A percentile compares a stretch with the other conserved stretches of the same genome.
Conservation (phyloP, 2,113 vertebrate genomes). For the Axis porcinus region DNA sequence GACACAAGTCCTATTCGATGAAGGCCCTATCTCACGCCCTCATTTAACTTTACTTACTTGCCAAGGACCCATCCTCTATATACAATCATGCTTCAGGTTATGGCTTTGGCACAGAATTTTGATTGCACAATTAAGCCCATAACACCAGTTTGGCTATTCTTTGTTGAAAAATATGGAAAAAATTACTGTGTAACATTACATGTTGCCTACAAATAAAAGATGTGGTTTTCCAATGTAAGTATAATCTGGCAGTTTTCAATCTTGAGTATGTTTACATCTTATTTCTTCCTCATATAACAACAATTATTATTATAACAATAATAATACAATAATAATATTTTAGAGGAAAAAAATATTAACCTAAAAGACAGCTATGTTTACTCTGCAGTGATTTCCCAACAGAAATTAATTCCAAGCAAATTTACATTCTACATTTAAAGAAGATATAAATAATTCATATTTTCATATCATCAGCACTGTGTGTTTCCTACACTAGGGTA, state of each 20-base stretch:
- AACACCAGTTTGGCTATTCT: background rate
- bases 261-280: constrained; percentile 33
- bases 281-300: constrained; percentile 46
- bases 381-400: constrained; percentile 82
- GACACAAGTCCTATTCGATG: background rate
- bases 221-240: constrained; percentile 32
- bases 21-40: background rate
- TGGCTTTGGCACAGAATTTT: background rate
- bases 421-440: constrained; percentile 90
- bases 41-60: background rate
- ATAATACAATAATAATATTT: constrained; percentile 69
- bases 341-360: constrained; percentile 63
- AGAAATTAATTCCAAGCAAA: constrained; percentile 86
- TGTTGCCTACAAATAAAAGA: constrained; percentile 55
- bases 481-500: constrained; percentile 84
- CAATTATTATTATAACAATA: constrained; percentile 64
- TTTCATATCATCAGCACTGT: constrained; percentile 84
- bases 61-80: background rate
- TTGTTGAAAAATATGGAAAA: background rate
- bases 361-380: constrained; percentile 81
- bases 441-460: constrained; percentile 92
- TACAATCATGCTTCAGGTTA: background rate
- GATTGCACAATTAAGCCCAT: background rate
- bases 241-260: constrained; percentile 42
- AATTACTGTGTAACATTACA: background rate